phyloP scores from a whole-genome alignment of 2,888 invertebrate genomes.

The Terebella lapidaria region DNA sequence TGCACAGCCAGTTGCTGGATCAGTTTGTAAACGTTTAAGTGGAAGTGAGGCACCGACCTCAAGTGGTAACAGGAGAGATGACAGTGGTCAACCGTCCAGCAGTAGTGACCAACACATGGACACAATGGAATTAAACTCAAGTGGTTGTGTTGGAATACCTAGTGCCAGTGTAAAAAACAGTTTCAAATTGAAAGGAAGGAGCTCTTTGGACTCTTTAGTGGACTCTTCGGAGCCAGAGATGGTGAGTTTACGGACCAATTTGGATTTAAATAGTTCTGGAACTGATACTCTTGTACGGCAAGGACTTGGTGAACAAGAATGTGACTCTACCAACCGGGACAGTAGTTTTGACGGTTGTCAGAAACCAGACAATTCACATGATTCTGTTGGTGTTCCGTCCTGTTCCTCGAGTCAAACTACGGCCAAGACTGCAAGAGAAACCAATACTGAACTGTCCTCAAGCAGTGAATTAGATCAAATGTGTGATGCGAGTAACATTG shows the following conservation, averaged over 20 bases:
- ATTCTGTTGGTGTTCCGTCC: neutral
- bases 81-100: neutral
- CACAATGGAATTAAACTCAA: too few relatives aligned
- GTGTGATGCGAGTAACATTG: neutral
- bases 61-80: neutral
- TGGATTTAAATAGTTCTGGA: neutral
- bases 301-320: neutral
- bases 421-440: too few relatives aligned
- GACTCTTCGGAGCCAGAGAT: neutral
- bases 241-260: neutral
- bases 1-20: too few relatives aligned
- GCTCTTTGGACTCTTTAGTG: neutral
- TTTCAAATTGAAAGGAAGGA: neutral
- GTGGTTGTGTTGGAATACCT: neutral
- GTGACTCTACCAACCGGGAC: conserved; percentile 2
- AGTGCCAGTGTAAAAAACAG: neutral
- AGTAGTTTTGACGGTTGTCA: neutral
- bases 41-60: too few relatives aligned
- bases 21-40: too few relatives aligned
- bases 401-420: too few relatives aligned
- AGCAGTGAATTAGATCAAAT: neutral
- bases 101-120: conserved; percentile 1
- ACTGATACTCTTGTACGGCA: neutral
- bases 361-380: neutral
- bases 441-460: neutral